Evolutionary conservation across 2,113 vertebrate genomes (phyloP).

Genomic region (Camelus bactrianus): DNA sequence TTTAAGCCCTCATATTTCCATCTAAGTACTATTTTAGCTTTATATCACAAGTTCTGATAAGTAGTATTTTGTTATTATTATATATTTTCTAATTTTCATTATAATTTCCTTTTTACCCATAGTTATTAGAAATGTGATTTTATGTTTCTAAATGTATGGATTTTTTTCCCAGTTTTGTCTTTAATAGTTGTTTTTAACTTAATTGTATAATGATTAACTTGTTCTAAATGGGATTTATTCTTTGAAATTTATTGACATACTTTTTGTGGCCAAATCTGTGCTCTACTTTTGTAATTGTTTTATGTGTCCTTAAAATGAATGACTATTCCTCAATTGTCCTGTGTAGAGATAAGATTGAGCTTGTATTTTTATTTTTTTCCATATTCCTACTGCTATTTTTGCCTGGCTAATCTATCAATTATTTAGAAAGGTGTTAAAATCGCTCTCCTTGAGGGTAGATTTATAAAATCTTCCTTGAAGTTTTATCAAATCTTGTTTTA

Average conservation of each 20-base stretch:
- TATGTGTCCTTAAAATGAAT: not conserved
- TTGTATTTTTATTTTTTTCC: not conserved
- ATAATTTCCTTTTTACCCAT: not conserved
- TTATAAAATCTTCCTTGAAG: not conserved
- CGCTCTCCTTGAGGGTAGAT: not conserved
- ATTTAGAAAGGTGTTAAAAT: not conserved
- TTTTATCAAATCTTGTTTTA: not conserved
- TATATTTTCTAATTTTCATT: conserved; percentile 29
- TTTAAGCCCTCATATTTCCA: not conserved
- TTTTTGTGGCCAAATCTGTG: not conserved
- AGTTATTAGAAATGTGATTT: not conserved
- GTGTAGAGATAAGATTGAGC: not conserved
- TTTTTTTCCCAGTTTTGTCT: not conserved
- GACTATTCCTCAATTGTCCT: not conserved
- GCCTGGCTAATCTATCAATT: not conserved
- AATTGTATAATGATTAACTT: not conserved
- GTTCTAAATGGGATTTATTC: not conserved
- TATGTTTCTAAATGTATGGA: not conserved
- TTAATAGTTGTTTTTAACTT: not conserved
- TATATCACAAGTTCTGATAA: not conserved
- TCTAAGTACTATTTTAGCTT: not conserved
- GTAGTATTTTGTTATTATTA: not conserved
- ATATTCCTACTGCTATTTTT: not conserved
- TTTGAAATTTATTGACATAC: not conserved
- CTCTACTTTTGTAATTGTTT: not conserved